phyloP scores from a whole-genome alignment of 2,113 vertebrate species.

The Sialia sialis region DNA sequence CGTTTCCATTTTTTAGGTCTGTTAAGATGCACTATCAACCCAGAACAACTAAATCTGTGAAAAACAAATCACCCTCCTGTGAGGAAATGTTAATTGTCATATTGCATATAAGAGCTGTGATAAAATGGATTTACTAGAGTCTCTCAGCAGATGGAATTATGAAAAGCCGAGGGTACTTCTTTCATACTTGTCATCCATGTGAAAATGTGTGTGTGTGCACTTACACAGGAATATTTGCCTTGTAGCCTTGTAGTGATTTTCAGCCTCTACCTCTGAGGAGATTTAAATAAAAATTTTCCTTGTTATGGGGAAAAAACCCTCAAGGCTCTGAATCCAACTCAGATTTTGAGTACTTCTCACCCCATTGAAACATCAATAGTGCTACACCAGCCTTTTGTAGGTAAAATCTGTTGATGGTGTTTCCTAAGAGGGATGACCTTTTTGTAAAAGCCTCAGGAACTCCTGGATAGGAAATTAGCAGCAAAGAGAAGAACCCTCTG shows the following conservation, averaged over 20 bases:
- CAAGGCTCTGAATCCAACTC: not conserved
- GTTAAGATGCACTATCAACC: not conserved
- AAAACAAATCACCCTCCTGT: not conserved
- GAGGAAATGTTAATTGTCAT: not conserved
- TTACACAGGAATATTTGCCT: not conserved
- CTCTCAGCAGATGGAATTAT: not conserved
- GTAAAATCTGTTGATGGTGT: not conserved
- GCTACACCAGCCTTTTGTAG: not conserved
- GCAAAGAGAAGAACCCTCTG: not conserved
- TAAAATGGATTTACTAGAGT: not conserved
- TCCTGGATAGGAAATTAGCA: not conserved
- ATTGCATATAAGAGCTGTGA: not conserved
- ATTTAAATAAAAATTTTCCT: conserved; percentile 12
- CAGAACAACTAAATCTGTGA: not conserved
- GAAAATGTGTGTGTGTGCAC: not conserved
- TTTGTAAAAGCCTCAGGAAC: not conserved
- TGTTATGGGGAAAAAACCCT: not conserved
- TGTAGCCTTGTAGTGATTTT: not conserved
- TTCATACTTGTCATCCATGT: not conserved
- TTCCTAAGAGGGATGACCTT: not conserved
- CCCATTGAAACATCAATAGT: not conserved
- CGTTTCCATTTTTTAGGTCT: not conserved
- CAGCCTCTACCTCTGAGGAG: not conserved
- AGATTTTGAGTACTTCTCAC: not conserved
- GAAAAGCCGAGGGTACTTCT: not conserved